Evolutionary conservation across 2,113 vertebrate genomes (phyloP), one percentile per base, ranked within the genome.

Genomic region (Zingel zingel): DNA sequence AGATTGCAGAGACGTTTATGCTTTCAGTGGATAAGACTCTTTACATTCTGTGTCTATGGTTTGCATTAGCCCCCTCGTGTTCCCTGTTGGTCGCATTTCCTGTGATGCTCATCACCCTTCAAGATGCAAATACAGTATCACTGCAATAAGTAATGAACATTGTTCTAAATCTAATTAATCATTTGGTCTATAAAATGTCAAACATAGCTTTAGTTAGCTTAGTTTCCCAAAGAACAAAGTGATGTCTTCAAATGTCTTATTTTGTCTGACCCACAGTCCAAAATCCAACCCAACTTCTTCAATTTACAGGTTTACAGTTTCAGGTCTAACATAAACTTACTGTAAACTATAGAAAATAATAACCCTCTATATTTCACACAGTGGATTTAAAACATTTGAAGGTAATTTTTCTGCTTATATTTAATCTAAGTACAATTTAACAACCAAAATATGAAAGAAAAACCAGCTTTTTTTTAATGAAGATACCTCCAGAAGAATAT

Each of bases 401-500:
- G 15, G 39, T 62, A 19, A n/a, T 45, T 15, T 23, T 23, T 12
- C 14, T 50, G 30, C 30, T 53, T 13, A 15, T 25, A 51, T 10
- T 33, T 57, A 47, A 58, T 67, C 18, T 57, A 77, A 30, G 25
- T 13, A 30, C 14, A 14, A 21, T 53, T 62, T 62, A 63, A 48
- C 6, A 19, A 54, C 19, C 6, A 21, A 51, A 8, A 69, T 25
- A 43, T 69, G 33, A 30, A 5, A 25, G 50, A 57, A 23, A 67
- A 50, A 50, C 6, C 36, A 36, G 36, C 36, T 36, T 36, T 36
- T 36, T 36, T 36, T 0, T 8, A 36, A 7, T 36, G 36, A 43
- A 43, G 39, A 43, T 43, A 43, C 39, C 39, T 18, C 15, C 61
- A 47, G 15, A 78, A 63, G 70, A 80, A 54, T 27, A 56, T 23